These are phyloP conservation scores for Drosophila takahashii DNA, from an alignment of 1,140 invertebrate species.

Conservation along the genomic window DNA sequence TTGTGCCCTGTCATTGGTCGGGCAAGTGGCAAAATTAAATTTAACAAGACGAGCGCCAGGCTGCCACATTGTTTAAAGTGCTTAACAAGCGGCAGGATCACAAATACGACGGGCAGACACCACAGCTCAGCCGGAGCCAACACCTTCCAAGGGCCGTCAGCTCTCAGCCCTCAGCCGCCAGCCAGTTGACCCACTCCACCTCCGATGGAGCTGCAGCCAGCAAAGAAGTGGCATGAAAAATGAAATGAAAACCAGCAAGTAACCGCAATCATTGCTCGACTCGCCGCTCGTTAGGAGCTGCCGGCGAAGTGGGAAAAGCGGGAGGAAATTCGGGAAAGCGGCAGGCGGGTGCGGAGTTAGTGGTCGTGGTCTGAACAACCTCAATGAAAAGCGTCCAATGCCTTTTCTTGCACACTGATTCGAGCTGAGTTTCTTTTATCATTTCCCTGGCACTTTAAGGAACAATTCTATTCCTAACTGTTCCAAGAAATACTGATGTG, in stretches of 20 bases:
- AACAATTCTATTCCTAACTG: neutral
- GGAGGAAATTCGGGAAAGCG: neutral
- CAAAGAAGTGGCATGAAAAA: constrained; percentile 71
- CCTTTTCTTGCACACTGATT: constrained; percentile 12
- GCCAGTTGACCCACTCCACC: neutral
- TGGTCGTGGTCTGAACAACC: constrained; percentile 3
- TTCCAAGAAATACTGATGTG: no score
- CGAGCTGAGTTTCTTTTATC: neutral
- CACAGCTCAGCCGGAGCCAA: constrained; percentile 23
- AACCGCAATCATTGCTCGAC: constrained; percentile 78
- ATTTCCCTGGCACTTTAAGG: neutral
- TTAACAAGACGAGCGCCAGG: constrained; percentile 64
- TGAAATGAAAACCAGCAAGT: constrained; percentile 79
- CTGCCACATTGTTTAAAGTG: constrained; percentile 79
- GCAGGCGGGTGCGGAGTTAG: neutral
- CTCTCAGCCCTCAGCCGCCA: neutral
- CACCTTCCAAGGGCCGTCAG: constrained; percentile 27
- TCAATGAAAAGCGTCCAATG: constrained; percentile 34
- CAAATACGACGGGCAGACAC: constrained; percentile 3
- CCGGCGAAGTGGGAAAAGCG: constrained; percentile 6
- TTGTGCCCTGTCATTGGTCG: constrained; percentile 75
- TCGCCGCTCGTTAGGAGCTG: constrained; percentile 72
- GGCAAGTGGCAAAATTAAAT: constrained; percentile 81
- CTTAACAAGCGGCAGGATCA: constrained; percentile 63
- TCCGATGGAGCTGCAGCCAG: neutral